Conservation (phyloP, 2,113 vertebrate genomes). For the Sebastes fasciatus region DNA sequence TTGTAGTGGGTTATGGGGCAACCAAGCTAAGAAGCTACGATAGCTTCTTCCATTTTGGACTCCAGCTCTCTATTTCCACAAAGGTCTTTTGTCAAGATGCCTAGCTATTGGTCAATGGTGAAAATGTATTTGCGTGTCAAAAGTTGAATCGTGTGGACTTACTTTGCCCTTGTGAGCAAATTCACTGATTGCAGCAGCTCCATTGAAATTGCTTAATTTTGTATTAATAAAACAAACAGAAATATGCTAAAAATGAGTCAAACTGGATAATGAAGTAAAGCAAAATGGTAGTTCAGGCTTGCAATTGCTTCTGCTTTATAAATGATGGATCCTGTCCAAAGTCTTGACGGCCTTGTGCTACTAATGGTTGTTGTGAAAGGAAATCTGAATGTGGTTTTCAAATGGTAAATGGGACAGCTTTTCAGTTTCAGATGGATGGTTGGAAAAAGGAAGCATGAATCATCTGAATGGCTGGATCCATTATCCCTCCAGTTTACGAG, state of each 20-base stretch:
- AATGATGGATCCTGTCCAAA: not conserved
- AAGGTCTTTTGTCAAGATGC: not conserved
- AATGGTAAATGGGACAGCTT: not conserved
- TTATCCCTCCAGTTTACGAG: not conserved
- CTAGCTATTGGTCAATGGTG: not conserved
- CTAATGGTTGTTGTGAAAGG: not conserved
- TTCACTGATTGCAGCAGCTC: not conserved
- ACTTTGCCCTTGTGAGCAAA: not conserved
- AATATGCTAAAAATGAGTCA: not conserved
- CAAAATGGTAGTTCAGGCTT: not conserved
- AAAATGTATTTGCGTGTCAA: not conserved
- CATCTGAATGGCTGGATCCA: not conserved
- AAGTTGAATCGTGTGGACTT: not conserved
- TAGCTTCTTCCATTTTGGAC: not conserved
- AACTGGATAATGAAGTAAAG: not conserved
- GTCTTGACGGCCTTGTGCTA: not conserved
- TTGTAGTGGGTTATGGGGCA: too few species aligned
- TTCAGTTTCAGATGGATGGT: not conserved
- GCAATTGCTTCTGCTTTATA: not conserved
- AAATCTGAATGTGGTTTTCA: not conserved
- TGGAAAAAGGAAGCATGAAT: not conserved
- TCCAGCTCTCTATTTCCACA: not conserved
- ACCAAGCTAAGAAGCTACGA: not conserved
- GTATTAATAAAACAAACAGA: not conserved
- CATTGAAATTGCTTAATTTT: not conserved